A percentile compares a stretch with the other conserved stretches of the same genome.
Evolutionary conservation across 2,797 vertebrate genomes (phyloP).

Genomic region (Channa striata): DNA sequence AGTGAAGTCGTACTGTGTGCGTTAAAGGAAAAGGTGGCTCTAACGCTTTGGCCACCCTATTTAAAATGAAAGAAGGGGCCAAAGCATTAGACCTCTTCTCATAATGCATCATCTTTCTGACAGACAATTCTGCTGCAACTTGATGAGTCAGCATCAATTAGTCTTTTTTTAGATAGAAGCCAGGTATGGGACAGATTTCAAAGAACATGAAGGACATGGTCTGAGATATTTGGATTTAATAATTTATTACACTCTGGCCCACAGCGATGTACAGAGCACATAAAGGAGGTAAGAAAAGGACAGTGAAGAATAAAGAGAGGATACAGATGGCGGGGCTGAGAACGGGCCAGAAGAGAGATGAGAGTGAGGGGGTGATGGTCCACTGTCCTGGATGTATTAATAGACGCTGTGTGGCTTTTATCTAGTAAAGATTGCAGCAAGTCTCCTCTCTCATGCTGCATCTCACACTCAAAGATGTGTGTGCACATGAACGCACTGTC

Average conservation of each 20-base stretch:
- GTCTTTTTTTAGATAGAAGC: not conserved
- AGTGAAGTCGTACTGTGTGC: too few species aligned
- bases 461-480: slow-evolving; percentile 35
- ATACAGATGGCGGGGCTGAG: slow-evolving; percentile 21
- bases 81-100: too few species aligned
- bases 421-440: slow-evolving; percentile 63
- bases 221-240: slow-evolving; percentile 45
- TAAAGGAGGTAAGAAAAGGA: slow-evolving; percentile 8
- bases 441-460: not conserved
- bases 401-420: slow-evolving; percentile 81
- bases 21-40: too few species aligned
- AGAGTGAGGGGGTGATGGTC: slow-evolving; percentile 23
- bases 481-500: slow-evolving; percentile 14
- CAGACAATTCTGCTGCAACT: not conserved
- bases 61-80: too few species aligned
- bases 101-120: too few species aligned
- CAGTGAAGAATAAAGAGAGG: slow-evolving; percentile 21
- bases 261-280: slow-evolving; percentile 17
- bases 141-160: not conserved
- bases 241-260: slow-evolving; percentile 40
- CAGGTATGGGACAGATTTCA: not conserved
- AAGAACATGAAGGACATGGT: slow-evolving; percentile 10
- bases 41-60: too few species aligned
- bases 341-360: slow-evolving; percentile 25
- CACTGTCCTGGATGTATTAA: slow-evolving; percentile 74